A percentile compares a stretch with the other conserved stretches of the same genome.
These are phyloP conservation scores for Drosophila algonquin DNA, from an alignment of 2,888 invertebrate species.

Conservation along the genomic window DNA sequence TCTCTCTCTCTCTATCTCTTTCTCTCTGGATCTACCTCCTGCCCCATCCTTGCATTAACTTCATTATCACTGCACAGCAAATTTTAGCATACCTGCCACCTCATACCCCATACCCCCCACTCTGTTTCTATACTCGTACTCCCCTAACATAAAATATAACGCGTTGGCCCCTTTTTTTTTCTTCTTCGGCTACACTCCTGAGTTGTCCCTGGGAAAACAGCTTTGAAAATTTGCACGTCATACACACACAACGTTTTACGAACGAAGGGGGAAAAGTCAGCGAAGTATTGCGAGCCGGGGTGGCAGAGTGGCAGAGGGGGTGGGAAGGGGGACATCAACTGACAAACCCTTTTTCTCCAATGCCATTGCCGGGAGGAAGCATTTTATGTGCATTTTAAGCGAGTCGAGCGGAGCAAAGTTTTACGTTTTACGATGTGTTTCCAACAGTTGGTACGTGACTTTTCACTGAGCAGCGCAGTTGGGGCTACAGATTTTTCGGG, in stretches of 20 bases:
- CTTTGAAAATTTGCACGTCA: conserved; percentile 74
- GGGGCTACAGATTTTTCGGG: conserved; percentile 51
- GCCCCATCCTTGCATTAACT: conserved; percentile 59
- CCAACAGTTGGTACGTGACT: conserved; percentile 75
- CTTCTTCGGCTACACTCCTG: conserved; percentile 5
- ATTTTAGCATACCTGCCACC: conserved; percentile 28
- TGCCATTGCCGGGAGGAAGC: conserved; percentile 5
- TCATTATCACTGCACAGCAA: conserved; percentile 65
- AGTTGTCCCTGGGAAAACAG: conserved; percentile 46
- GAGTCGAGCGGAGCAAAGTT: conserved; percentile 52
- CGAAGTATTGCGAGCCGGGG: neutral
- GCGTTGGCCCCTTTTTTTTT: conserved; percentile 31
- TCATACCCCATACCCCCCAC: neutral
- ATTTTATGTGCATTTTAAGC: conserved; percentile 48
- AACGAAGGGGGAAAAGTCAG: conserved; percentile 11
- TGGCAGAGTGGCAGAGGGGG: neutral
- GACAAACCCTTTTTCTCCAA: conserved; percentile 50
- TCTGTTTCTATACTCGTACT: conserved; percentile 44
- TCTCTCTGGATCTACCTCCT: neutral
- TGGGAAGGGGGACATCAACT: neutral
- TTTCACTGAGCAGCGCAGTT: conserved; percentile 64
- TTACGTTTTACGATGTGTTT: conserved; percentile 70
- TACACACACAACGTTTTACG: conserved; percentile 63
- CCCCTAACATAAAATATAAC: conserved; percentile 57
- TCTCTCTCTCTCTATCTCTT: no score